Evolutionary conservation across 2,888 invertebrate species (phyloP), one percentile per base, ranked within the genome.

Genomic region (Lithodes maja): DNA sequence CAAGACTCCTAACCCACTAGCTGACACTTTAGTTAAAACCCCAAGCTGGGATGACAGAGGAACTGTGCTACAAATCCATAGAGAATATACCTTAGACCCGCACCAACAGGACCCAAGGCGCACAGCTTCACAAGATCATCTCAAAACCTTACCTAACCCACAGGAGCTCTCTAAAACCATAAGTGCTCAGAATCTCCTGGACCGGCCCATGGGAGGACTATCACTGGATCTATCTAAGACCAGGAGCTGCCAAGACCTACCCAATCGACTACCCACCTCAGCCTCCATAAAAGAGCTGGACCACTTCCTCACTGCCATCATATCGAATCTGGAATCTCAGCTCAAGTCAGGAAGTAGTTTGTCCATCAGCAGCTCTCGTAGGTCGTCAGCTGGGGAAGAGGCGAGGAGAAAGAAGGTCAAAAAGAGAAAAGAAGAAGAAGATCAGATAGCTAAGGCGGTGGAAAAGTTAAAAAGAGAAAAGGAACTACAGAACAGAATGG

Each of bases 241-340:
- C 49, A 61, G 61, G 17, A 87, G 87, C 33, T 71, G 53, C n/a
- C 87, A 87, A 49, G 87, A 87, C 15, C 77, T 87, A 5, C 87
- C 87, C 1, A 33, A 75, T 1, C 69, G 83, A 53, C 83, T 87
- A 15, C 87, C 87, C 17, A 87, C 87, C 1, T 82, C 82, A 52
- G 87, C 87, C 33, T 87, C 87, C 53, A 87, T 87, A 9, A 49
- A 87, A 69, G 87, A 87, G 78, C 83, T 87, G 9, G 87, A 87
- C 78, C 87, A 87, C 83, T 87, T 87, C 78, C 68, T 87, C 49
- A 68, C 87, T n/a, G 87, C 87, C 52, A 87, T 87, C 83, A 87
- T 87, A 5, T 55, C 77, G 52, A 87, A 87, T 33, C 53, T 87
- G 68, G 87, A 87, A 83, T 50, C 83, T 2, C 87, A 87, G 69